These are phyloP conservation scores for Ranitomeya imitator DNA, from an alignment of 2,113 vertebrate species.

Conservation along the genomic window DNA sequence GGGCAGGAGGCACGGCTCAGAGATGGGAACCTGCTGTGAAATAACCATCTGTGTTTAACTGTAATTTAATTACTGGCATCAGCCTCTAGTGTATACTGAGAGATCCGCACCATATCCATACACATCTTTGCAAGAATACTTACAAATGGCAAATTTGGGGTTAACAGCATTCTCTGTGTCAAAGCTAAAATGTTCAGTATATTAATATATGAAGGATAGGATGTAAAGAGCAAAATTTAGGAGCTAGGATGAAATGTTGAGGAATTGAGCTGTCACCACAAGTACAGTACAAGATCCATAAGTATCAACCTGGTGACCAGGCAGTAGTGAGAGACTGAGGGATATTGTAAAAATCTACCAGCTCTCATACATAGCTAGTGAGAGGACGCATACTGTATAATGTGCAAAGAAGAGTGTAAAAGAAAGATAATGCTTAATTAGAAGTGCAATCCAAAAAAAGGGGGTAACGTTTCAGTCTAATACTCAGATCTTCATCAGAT, in stretches of 20 bases:
- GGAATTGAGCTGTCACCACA: background rate
- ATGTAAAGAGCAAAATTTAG: background rate
- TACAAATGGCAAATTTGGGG: background rate
- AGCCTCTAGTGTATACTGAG: slow-evolving; percentile 71
- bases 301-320: background rate
- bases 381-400: too few relatives aligned
- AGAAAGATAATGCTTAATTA: too few relatives aligned
- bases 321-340: background rate
- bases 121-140: background rate
- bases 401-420: too few relatives aligned
- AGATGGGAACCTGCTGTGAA: slow-evolving; percentile 76
- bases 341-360: background rate
- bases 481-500: too few relatives aligned
- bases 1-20: slow-evolving; percentile 67
- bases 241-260: background rate
- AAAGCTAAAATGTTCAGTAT: background rate
- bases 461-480: too few relatives aligned
- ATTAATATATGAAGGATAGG: background rate
- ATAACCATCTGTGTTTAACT: slow-evolving; percentile 79
- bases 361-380: too few relatives aligned
- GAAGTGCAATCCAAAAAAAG: too few relatives aligned
- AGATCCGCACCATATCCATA: slow-evolving; percentile 63
- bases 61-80: slow-evolving; percentile 80
- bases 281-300: background rate
- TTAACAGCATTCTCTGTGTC: slow-evolving; percentile 20